Evolutionary conservation across 2,113 vertebrate genomes (phyloP).

Genomic region (Phocoena phocoena): DNA sequence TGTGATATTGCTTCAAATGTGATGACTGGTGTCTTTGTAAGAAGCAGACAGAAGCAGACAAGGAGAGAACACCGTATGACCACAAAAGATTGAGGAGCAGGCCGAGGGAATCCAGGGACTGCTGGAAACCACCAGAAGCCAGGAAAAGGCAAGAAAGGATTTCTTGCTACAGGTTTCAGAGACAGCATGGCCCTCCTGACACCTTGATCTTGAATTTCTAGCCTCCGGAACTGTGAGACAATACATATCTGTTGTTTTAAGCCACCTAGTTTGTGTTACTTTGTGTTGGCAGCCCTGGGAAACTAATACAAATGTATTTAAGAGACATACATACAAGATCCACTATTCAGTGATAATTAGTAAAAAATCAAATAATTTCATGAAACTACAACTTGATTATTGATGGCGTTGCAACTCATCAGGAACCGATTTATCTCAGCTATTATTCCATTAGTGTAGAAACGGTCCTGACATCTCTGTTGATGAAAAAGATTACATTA

Average conservation of each 20-base stretch:
- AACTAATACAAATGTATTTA: background rate
- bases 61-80: accelerated
- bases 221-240: background rate
- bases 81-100: accelerated
- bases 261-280: background rate
- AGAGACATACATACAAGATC: background rate
- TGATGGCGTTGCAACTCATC: background rate
- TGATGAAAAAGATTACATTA: background rate
- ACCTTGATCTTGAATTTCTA: background rate
- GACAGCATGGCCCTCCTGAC: too few relatives aligned
- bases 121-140: background rate
- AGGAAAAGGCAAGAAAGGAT: background rate
- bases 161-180: background rate
- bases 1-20: background rate
- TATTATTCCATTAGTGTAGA: background rate
- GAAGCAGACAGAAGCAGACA: background rate
- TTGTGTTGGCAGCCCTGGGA: background rate
- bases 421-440: background rate
- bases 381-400: background rate
- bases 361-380: background rate
- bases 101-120: accelerated
- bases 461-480: background rate
- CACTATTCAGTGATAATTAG: background rate
- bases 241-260: background rate
- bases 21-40: background rate